These are phyloP conservation scores for Serrognathus titanus DNA, from an alignment of 2,888 invertebrate species.

Conservation along the genomic window DNA sequence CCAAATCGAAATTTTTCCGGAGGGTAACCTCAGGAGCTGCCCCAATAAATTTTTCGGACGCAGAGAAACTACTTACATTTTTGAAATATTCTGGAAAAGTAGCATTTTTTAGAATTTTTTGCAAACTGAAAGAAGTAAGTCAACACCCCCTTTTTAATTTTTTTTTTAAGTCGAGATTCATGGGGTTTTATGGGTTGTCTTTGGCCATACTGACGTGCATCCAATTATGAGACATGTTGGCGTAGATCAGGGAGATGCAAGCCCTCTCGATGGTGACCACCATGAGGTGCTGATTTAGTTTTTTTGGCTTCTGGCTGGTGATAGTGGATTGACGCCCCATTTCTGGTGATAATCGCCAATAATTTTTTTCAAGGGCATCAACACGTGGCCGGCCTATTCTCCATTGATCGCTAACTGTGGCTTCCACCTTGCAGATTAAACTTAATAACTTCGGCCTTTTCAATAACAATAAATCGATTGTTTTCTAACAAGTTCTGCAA, in stretches of 20 bases:
- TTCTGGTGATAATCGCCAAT: too few species aligned
- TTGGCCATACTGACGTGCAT: constrained; percentile 49
- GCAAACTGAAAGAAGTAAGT: neutral
- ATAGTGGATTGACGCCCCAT: too few species aligned
- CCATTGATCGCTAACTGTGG: too few species aligned
- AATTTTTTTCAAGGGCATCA: too few species aligned
- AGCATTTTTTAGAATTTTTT: neutral
- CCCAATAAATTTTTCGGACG: constrained; percentile 57
- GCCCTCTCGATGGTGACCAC: constrained; percentile 60
- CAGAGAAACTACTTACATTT: constrained; percentile 59
- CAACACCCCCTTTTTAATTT: constrained; percentile 44
- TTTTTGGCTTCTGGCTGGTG: too few species aligned
- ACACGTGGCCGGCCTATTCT: too few species aligned
- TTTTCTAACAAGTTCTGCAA: too few species aligned
- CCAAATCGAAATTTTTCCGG: constrained; percentile 48
- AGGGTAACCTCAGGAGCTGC: constrained; percentile 53
- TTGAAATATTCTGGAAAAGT: constrained; percentile 49
- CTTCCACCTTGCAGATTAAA: too few species aligned
- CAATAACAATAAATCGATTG: too few species aligned
- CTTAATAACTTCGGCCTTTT: too few species aligned
- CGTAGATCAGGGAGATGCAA: constrained; percentile 55
- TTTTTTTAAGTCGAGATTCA: constrained; percentile 34
- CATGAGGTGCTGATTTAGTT: constrained; percentile 52
- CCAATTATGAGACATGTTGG: constrained; percentile 49
- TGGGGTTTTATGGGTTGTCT: constrained; percentile 28